phyloP scores from a whole-genome alignment of 30 jellyfish, hydroid and myxozoan species.

The Aurelia sp. region DNA sequence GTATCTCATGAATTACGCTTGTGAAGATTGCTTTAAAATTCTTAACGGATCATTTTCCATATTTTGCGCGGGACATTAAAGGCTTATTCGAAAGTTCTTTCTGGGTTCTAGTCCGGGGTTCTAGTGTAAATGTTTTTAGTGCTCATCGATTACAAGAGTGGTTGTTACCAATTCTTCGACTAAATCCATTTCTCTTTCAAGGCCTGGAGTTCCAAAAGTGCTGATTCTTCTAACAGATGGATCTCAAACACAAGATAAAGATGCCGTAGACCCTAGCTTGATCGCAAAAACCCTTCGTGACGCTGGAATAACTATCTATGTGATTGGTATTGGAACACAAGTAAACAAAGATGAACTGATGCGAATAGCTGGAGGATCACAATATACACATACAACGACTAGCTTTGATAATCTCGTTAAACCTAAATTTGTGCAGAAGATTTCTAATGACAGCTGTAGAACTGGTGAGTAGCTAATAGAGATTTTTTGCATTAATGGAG shows the following conservation, averaged over 20 bases:
- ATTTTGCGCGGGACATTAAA: no score
- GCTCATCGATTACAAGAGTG: no score
- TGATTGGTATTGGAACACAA: conserved; percentile 86
- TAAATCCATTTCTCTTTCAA: background rate
- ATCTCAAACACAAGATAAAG: conserved; percentile 74
- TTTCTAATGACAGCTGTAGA: conserved; percentile 42
- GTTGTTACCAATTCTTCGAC: no score
- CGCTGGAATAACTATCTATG: conserved; percentile 61
- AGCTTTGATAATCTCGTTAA: conserved; percentile 60
- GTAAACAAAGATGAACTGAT: conserved; percentile 71
- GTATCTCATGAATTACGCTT: no score
- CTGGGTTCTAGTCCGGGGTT: no score
- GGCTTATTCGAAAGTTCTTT: no score
- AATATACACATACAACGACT: conserved; percentile 47
- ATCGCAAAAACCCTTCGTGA: conserved; percentile 78
- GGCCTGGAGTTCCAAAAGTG: conserved; percentile 54
- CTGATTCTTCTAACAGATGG: conserved; percentile 91
- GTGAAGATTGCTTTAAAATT: no score
- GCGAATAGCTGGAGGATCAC: conserved; percentile 65
- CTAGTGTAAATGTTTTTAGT: no score
- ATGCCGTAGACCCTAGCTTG: conserved; percentile 72
- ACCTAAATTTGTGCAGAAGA: conserved; percentile 48
- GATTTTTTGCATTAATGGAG: no score
- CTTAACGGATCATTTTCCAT: no score
- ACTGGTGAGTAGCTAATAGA: conserved; percentile 39